These are phyloP conservation scores for Ranitomeya imitator DNA, from an alignment of 2,113 vertebrate species.

Conservation along the genomic window DNA sequence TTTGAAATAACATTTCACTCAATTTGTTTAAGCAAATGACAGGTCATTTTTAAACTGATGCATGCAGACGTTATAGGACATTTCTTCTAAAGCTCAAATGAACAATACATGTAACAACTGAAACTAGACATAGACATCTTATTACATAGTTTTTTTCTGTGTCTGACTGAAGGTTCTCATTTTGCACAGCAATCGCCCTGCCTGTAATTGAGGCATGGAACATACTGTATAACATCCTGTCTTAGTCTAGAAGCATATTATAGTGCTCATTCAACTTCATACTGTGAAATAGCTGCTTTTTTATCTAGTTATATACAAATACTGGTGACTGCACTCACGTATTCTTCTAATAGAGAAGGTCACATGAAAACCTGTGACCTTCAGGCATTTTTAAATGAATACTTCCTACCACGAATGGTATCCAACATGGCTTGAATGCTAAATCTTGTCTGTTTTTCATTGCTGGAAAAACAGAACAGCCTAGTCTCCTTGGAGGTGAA, in stretches of 20 bases:
- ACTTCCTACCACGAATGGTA: conserved; percentile 34
- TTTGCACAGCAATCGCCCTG: not conserved
- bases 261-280: conserved; percentile 12
- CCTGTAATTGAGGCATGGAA: not conserved
- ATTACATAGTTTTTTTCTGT: not conserved
- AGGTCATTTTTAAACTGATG: no score
- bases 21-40: no score
- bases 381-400: conserved; percentile 55
- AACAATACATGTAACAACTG: not conserved
- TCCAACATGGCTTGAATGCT: conserved; percentile 34
- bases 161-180: not conserved
- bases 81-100: not conserved
- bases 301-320: not conserved
- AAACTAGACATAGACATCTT: not conserved
- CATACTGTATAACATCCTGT: not conserved
- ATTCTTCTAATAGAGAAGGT: conserved; percentile 47
- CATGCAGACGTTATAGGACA: not conserved
- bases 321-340: not conserved
- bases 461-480: not conserved
- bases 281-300: conserved; percentile 16
- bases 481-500: conserved; percentile 28
- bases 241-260: not conserved
- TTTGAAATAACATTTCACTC: no score
- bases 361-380: conserved; percentile 46
- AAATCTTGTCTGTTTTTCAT: conserved; percentile 26